Evolutionary conservation across 2,113 vertebrate species (phyloP), one percentile per base, ranked within the genome.

Genomic region (Phylloscopus trochilus): DNA sequence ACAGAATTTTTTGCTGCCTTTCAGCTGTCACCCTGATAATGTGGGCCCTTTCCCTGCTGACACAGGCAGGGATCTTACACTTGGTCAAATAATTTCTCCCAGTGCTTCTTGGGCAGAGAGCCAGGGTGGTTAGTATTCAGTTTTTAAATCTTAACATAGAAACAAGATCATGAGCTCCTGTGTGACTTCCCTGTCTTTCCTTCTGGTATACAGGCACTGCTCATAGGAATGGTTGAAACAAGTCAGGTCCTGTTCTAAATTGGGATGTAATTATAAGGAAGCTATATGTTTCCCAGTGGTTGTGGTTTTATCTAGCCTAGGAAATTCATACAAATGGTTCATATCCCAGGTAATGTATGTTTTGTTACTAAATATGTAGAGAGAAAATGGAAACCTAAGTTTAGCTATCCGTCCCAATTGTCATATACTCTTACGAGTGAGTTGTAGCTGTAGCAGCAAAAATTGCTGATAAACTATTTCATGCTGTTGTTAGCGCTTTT

Each of bases 231-330:
- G 1, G 89, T 9, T 43, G 84, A 33, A 94, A 95, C 88, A 92
- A 93, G 93, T 87, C 52, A 49, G 46, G 88, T 85, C 93, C 76
- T 94, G 94, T 95, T 95, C 94, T 95, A 95, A 97, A 94, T 68
- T 91, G 76, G 72, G 90, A 88, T 77, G 46, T 94, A 95, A 94
- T 96, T 96, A 96, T 41, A 92, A 93, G 88, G 92, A 94, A 94
- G 72, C 60, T 75, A 23, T 87, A 82, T 51, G 76, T 77, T 92
- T 85, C 68, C 46, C 72, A 37, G 85, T 63, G 82, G 81, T 67
- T 95, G 85, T 93, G 93, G 92, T 88, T 96, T 88, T 88, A 67
- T 83, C 64, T 90, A 82, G 73, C 76, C 66, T 58, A 93, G 76
- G 83, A 96, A 92, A 76, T 76, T 58, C 80, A 66, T 87, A 87